A percentile compares a stretch with the other conserved stretches of the same genome.
phyloP scores from a whole-genome alignment of 2,888 invertebrate species.

The Lymantria monacha region DNA sequence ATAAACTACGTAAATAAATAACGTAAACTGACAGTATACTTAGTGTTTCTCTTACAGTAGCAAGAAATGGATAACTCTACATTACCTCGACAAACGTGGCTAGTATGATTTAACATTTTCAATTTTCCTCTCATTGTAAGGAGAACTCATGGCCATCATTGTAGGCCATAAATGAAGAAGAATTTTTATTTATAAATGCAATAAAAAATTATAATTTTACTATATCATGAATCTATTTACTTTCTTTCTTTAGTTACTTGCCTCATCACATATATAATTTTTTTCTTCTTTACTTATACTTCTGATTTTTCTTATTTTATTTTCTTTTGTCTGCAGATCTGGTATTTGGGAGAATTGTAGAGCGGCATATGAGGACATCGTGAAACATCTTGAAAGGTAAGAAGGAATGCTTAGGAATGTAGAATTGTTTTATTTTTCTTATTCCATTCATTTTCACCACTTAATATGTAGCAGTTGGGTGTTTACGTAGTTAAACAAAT shows the following conservation, averaged over 20 bases:
- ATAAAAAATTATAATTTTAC: too few relatives aligned
- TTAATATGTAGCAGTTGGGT: neutral
- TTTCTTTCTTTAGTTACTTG: slow-evolving; percentile 1
- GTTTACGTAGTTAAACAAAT: neutral
- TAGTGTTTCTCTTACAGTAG: too few relatives aligned
- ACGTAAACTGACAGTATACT: too few relatives aligned
- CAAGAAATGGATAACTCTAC: too few relatives aligned
- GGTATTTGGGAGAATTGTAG: slow-evolving; percentile 97
- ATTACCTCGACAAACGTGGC: too few relatives aligned
- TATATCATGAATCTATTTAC: too few relatives aligned
- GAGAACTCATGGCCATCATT: too few relatives aligned
- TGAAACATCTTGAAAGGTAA: slow-evolving; percentile 97
- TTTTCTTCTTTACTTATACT: slow-evolving; percentile 37
- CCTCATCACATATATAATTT: slow-evolving; percentile 37
- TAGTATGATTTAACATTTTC: too few relatives aligned
- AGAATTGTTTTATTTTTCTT: slow-evolving; percentile 1
- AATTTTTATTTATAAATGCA: too few relatives aligned
- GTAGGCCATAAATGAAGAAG: too few relatives aligned
- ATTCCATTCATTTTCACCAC: neutral
- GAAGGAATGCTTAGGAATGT: slow-evolving; percentile 43
- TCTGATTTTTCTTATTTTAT: slow-evolving; percentile 59
- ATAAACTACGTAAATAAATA: too few relatives aligned
- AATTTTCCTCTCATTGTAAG: too few relatives aligned
- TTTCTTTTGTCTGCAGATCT: slow-evolving; percentile 84
- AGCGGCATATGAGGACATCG: slow-evolving; percentile 96